These are phyloP conservation scores for Idaea straminata DNA, from an alignment of 2,888 invertebrate species.

Conservation along the genomic window DNA sequence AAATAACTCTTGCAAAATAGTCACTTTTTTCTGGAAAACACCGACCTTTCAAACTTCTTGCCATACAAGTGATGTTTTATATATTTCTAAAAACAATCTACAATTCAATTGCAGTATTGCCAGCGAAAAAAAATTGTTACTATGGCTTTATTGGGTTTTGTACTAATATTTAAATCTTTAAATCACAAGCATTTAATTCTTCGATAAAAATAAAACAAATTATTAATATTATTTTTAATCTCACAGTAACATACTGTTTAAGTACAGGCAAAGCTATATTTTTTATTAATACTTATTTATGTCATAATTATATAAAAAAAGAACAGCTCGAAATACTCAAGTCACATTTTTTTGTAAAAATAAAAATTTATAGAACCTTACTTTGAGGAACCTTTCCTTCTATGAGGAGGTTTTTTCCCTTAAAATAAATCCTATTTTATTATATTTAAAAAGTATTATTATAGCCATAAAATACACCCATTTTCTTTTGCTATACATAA, in stretches of 20 bases:
- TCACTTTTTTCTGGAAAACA: too few species aligned
- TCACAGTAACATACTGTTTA: slow-evolving; percentile 31
- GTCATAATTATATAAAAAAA: not conserved
- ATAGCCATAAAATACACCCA: not conserved
- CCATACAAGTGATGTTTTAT: slow-evolving; percentile 3
- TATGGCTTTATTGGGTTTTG: slow-evolving; percentile 68
- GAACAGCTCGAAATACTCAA: not conserved
- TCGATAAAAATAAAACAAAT: slow-evolving; percentile 13
- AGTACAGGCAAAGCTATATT: slow-evolving; percentile 34
- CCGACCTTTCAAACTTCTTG: not conserved
- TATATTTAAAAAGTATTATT: not conserved
- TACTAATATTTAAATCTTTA: slow-evolving; percentile 51
- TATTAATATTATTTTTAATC: slow-evolving; percentile 10
- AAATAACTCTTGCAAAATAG: too few species aligned
- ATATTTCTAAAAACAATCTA: slow-evolving; percentile 50
- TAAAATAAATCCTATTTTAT: not conserved
- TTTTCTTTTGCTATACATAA: not conserved
- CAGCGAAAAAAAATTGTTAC: slow-evolving; percentile 44
- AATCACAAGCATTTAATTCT: slow-evolving; percentile 17
- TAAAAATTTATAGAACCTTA: not conserved
- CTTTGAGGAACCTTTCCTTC: not conserved
- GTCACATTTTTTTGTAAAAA: not conserved
- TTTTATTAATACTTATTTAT: not conserved
- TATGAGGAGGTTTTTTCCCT: not conserved
- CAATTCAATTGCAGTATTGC: slow-evolving; percentile 70